Evolutionary conservation across 64 coral and sea anemone species (phyloP).

Genomic region (Orbicella faveolata): DNA sequence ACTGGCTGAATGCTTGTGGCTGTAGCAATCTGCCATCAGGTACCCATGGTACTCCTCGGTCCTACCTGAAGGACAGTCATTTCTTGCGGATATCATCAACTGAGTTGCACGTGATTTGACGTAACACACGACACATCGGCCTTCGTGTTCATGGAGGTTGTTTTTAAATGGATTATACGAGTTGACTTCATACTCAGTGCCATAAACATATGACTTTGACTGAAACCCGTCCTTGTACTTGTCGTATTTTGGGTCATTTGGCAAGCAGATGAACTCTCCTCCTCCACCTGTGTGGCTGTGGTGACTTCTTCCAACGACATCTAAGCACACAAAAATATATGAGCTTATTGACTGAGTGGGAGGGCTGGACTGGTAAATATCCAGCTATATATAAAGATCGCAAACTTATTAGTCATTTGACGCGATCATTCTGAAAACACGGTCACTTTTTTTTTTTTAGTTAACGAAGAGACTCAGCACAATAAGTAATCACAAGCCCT

Average conservation of each 20-base stretch:
- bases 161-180: not conserved
- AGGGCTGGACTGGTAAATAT: no score
- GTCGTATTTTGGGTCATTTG: not conserved
- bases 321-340: not conserved
- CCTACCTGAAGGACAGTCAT: slow-evolving; percentile 35
- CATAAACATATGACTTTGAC: not conserved
- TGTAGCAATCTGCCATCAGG: not conserved
- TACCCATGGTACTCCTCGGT: slow-evolving; percentile 42
- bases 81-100: slow-evolving; percentile 33
- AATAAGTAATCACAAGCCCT: no score
- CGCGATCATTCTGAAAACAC: no score
- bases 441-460: no score
- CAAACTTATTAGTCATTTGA: no score
- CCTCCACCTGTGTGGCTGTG: not conserved
- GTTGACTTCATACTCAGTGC: not conserved
- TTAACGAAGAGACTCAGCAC: no score
- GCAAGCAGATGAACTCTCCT: not conserved
- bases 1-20: not conserved
- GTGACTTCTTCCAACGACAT: not conserved
- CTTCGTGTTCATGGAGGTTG: not conserved
- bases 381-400: no score
- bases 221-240: not conserved
- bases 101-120: slow-evolving; percentile 7
- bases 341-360: no score
- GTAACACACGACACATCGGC: slow-evolving; percentile 22